A percentile compares a stretch with the other conserved stretches of the same genome.
These are phyloP conservation scores for Plotosus lineatus DNA, from an alignment of 2,113 vertebrate genomes.

Conservation along the genomic window DNA sequence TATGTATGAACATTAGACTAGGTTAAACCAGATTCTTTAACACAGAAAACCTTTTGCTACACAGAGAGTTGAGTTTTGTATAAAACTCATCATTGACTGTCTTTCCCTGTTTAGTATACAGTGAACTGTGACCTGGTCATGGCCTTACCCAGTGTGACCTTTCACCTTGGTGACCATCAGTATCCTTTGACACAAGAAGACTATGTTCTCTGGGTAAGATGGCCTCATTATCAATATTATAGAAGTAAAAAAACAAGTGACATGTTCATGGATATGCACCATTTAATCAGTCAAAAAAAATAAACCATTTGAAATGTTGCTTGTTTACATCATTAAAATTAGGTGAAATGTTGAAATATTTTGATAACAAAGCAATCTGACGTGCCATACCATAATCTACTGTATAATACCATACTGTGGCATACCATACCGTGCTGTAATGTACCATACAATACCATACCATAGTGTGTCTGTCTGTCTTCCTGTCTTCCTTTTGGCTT, in stretches of 20 bases:
- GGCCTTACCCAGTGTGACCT: slow-evolving; percentile 85
- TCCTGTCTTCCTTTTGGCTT: too few species aligned
- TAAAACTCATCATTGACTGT: background rate
- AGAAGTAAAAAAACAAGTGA: background rate
- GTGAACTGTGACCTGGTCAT: slow-evolving; percentile 84
- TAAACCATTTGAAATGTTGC: background rate
- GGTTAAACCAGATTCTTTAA: background rate
- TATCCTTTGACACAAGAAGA: slow-evolving; percentile 81
- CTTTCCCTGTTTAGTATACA: slow-evolving; percentile 75
- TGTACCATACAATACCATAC: too few species aligned
- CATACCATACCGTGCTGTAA: background rate
- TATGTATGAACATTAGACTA: background rate
- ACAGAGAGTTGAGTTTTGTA: background rate
- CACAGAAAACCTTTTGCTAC: background rate
- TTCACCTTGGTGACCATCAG: slow-evolving; percentile 83
- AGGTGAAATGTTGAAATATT: background rate
- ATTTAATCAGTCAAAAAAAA: background rate
- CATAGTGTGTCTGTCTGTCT: too few species aligned
- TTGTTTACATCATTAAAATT: background rate
- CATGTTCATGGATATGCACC: background rate
- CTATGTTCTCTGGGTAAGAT: slow-evolving; percentile 84
- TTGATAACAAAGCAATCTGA: background rate
- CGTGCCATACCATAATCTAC: background rate
- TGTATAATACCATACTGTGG: background rate
- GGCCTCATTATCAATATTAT: background rate